phyloP scores from a whole-genome alignment of 2,113 vertebrate species.

The Daboia siamensis region DNA sequence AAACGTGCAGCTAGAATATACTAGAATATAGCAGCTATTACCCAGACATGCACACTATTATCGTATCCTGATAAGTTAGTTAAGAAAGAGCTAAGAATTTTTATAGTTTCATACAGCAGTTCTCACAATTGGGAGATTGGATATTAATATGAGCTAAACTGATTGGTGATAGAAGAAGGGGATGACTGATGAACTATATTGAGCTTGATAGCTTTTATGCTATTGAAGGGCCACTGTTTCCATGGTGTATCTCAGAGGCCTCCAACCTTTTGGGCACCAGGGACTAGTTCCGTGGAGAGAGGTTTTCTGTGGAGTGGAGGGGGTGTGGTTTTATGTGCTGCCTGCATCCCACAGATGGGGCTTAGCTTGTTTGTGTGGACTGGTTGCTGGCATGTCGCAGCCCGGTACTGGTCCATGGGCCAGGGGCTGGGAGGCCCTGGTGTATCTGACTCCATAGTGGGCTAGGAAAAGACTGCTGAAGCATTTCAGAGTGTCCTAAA shows the following conservation, averaged over 20 bases:
- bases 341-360: too few species aligned
- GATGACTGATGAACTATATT: background rate
- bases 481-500: background rate
- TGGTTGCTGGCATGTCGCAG: too few species aligned
- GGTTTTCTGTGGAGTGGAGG: too few species aligned
- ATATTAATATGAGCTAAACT: background rate
- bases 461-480: background rate
- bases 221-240: background rate
- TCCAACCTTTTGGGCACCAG: too few species aligned
- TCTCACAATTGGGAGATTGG: background rate
- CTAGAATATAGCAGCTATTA: background rate
- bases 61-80: background rate
- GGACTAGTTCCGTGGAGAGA: too few species aligned
- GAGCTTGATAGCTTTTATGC: background rate
- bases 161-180: background rate
- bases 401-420: too few species aligned
- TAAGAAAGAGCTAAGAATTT: background rate
- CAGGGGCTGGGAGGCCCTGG: too few species aligned
- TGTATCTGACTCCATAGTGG: background rate
- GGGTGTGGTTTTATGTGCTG: too few species aligned
- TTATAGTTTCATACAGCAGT: background rate
- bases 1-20: background rate
- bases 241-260: background rate
- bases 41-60: background rate
- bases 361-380: too few species aligned